Percentiles rank a stretch among this genome's conserved stretches.
These are phyloP conservation scores for Chrysina gloriosa DNA, from an alignment of 2,888 invertebrate genomes.

Conservation along the genomic window DNA sequence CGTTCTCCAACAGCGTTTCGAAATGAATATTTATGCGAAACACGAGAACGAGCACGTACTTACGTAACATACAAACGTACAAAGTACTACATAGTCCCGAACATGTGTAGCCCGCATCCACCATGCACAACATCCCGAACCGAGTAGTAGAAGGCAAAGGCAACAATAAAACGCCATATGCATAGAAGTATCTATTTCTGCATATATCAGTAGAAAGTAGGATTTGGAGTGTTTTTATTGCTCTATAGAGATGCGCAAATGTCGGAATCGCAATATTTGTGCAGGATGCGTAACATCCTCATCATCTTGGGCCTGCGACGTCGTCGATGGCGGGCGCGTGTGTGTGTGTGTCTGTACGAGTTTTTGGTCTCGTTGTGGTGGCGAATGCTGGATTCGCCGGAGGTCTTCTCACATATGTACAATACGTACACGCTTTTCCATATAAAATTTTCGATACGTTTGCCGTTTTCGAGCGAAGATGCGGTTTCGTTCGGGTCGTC, in stretches of 20 bases:
- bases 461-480: too few relatives aligned
- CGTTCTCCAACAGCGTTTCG: conserved; percentile 4
- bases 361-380: too few relatives aligned
- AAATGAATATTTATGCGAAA: conserved; percentile 41
- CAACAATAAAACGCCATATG: conserved; percentile 49
- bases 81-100: too few relatives aligned
- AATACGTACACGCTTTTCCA: too few relatives aligned
- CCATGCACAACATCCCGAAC: not conserved
- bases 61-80: not conserved
- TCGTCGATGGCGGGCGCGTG: not conserved
- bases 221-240: conserved; percentile 55
- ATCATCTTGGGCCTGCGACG: not conserved
- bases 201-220: conserved; percentile 55
- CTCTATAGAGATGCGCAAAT: conserved; percentile 54
- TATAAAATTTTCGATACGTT: not conserved
- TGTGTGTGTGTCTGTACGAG: too few relatives aligned
- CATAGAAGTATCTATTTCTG: conserved; percentile 55
- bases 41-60: conserved; percentile 1
- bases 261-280: conserved; percentile 56
- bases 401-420: not conserved
- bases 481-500: too few relatives aligned
- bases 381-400: not conserved
- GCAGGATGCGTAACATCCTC: conserved; percentile 51
- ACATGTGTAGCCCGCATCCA: not conserved
- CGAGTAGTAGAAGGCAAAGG: conserved; percentile 4